phyloP scores from a whole-genome alignment of 2,888 invertebrate genomes.

The Hyposoter dolosus region DNA sequence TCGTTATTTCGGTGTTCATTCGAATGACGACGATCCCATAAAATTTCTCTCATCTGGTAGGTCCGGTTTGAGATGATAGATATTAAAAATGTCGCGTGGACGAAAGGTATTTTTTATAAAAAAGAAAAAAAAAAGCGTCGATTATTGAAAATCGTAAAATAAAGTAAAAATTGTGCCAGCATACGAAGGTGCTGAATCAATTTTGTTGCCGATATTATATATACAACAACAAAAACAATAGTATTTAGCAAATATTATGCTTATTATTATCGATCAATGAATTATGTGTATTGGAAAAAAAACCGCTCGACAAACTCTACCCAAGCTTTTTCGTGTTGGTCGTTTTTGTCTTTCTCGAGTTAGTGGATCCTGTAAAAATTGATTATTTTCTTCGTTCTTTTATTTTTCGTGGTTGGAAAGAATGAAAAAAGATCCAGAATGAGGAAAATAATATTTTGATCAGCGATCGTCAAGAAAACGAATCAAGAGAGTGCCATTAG shows the following conservation, averaged over 20 bases:
- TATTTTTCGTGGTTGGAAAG: not conserved
- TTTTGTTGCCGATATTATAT: slow-evolving; percentile 51
- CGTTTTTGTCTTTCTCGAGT: not conserved
- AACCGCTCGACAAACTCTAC: slow-evolving; percentile 53
- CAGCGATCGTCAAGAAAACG: slow-evolving; percentile 46
- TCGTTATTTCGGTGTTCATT: slow-evolving; percentile 11
- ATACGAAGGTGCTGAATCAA: slow-evolving; percentile 32
- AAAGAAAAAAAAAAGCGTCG: slow-evolving; percentile 23
- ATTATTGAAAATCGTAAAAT: slow-evolving; percentile 37
- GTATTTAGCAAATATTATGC: slow-evolving; percentile 44
- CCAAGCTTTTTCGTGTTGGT: slow-evolving; percentile 21
- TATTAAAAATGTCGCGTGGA: slow-evolving; percentile 38
- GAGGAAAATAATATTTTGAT: slow-evolving; percentile 19
- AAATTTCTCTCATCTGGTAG: slow-evolving; percentile 43
- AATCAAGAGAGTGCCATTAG: slow-evolving; percentile 64
- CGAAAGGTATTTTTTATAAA: slow-evolving; percentile 59
- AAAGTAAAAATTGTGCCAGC: slow-evolving; percentile 26
- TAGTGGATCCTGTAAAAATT: not conserved
- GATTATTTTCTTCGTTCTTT: not conserved
- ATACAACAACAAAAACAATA: slow-evolving; percentile 18
- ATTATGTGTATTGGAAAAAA: not conserved
- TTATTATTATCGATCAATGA: slow-evolving; percentile 18
- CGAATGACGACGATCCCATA: slow-evolving; percentile 5
- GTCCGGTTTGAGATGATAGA: slow-evolving; percentile 54
- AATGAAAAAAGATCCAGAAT: slow-evolving; percentile 6